phyloP scores from a whole-genome alignment of 2,113 vertebrate species.

The Tenebrosternarchus preto region DNA sequence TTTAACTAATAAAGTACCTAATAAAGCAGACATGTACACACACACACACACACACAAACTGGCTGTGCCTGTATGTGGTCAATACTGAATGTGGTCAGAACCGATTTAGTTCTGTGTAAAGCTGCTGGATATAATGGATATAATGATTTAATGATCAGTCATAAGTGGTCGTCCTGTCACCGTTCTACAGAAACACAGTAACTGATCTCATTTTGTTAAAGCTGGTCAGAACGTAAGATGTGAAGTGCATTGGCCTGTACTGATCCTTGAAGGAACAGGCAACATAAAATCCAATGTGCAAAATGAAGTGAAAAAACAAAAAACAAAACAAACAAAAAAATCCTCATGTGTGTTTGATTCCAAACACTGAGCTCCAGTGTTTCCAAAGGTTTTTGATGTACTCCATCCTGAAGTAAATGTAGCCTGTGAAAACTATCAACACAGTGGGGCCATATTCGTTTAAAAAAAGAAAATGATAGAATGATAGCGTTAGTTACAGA shows the following conservation, averaged over 20 bases:
- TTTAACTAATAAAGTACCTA: no score
- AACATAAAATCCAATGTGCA: neutral
- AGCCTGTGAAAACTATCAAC: neutral
- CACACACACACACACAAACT: slow-evolving; percentile 13
- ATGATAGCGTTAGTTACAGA: neutral
- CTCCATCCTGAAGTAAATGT: neutral
- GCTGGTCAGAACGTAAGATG: neutral
- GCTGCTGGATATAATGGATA: slow-evolving; percentile 22
- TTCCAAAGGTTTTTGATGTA: neutral
- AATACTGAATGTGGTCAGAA: slow-evolving; percentile 39
- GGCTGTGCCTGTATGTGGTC: neutral
- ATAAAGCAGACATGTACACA: neutral
- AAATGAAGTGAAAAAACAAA: neutral
- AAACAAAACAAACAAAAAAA: no score
- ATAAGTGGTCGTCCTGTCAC: neutral
- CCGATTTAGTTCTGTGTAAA: slow-evolving; percentile 31
- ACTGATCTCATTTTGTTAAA: neutral
- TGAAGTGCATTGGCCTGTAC: neutral
- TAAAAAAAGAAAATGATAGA: neutral
- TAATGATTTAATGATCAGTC: slow-evolving; percentile 19
- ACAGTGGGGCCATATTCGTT: neutral
- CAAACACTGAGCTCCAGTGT: neutral
- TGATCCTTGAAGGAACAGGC: no score
- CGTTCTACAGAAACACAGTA: neutral
- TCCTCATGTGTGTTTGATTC: neutral